Conservation (phyloP, 1,140 invertebrate genomes). For the Neodiprion lecontei region DNA sequence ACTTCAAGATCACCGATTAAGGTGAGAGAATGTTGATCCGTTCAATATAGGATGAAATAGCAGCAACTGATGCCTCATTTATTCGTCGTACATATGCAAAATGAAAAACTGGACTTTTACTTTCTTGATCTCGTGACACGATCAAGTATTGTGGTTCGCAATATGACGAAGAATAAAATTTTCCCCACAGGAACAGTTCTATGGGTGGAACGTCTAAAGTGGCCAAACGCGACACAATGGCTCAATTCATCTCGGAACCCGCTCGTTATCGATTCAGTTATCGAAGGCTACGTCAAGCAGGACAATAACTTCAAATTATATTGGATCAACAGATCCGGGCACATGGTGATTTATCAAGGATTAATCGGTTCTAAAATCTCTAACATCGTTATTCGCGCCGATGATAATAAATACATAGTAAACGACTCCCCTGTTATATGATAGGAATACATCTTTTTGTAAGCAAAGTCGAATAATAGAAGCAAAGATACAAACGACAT, state of each 20-base stretch:
- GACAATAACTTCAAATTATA: conserved; percentile 75
- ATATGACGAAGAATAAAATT: too few species aligned
- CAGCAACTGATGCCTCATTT: too few species aligned
- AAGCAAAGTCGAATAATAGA: conserved; percentile 9
- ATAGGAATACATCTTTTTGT: conserved; percentile 22
- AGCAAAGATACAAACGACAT: too few species aligned
- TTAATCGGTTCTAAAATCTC: conserved; percentile 16
- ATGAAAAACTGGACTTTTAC: too few species aligned
- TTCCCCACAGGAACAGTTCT: conserved; percentile 64
- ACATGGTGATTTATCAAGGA: conserved; percentile 66
- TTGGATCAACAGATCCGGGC: conserved; percentile 76
- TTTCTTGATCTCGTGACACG: too few species aligned
- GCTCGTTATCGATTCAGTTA: conserved; percentile 64
- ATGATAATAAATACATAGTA: neutral
- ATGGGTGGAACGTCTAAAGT: conserved; percentile 77
- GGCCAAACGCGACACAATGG: conserved; percentile 66
- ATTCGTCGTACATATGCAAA: too few species aligned
- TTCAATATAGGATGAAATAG: too few species aligned
- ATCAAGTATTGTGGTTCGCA: too few species aligned
- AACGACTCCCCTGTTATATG: conserved; percentile 16
- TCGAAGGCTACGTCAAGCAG: conserved; percentile 73
- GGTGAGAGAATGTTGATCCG: too few species aligned
- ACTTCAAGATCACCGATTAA: too few species aligned
- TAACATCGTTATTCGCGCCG: neutral
- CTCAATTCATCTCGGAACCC: conserved; percentile 58